Base-by-base conservation (phyloP, 1,140 invertebrate species). In the Atta colombica region DNA sequence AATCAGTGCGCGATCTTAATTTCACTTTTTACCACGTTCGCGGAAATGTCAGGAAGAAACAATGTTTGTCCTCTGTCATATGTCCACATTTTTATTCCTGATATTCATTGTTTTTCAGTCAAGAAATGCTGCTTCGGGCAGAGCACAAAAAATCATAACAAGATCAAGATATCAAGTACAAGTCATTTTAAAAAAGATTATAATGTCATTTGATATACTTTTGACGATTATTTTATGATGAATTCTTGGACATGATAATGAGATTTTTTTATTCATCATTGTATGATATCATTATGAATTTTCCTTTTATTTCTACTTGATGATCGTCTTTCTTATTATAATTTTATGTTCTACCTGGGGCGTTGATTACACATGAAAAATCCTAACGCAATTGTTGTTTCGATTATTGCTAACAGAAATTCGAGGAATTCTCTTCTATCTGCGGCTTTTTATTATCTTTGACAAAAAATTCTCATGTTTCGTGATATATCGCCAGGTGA, bases 1-100 rank as follows among this genome's bases (percentile, higher is more conserved):
- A 89, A 90, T 90, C 39, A 58, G 14, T 58, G 58, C 58, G 71
- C 88, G 77, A 89, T 89, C 84, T 89, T 87, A 90, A 90, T 90
- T 90, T 88, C 77, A 21, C 69, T 60, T 71, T 69, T 81, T 81
- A 21, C 66, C 65, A 16, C 21, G 51, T 81, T 81, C 51, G 45
- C 61, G 66, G 66, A 81, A 81, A 55, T 3, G 5, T 2, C 18
- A 14, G 14, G 8, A 1, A 39, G 66, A 14, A 12, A 60, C 21
- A 35, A 18, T 31, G 49, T 16, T 35, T 25, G 45, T 5, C n/a
- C n/a, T 49, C 25, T 18, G 77, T 16, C 31, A 21, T 12, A 55
- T 8, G 28, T 39, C 21, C 65, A 72, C 28, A 31, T 66, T 31
- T 6, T 66, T 21, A 51, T 53, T 66, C 18, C 14, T 16, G 8